Base-by-base conservation (phyloP, 2,797 vertebrate genomes). In the Notolepis coatsorum region DNA sequence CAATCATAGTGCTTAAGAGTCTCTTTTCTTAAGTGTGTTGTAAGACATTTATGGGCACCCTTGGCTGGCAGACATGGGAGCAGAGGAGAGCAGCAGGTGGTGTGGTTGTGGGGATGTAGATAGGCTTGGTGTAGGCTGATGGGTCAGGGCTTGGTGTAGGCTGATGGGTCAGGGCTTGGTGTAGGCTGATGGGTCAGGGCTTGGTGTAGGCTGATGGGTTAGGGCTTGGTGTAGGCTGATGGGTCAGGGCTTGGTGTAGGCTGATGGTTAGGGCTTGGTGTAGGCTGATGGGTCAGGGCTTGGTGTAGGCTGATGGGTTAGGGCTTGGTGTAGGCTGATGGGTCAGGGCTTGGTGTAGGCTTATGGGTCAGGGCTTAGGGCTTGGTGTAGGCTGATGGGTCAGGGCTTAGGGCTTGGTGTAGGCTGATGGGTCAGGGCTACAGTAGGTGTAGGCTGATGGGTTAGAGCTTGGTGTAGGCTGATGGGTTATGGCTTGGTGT, bases 41-140 rank as follows among this genome's bases (percentile, higher is more conserved):
- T 84, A 77, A 87, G 84, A 86, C 68, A 25, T 70, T 41, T 39
- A 47, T 57, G 51, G 38, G 58, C 15, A 59, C 68, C 62, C 63
- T 46, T 59, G 71, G 67, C 81, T 54, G 68, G 68, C 63, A 73
- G 81, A 70, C 57, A 43, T 5, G 23, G 48, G 57, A 51, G 80
- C 68, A 61, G 68, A 43, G 59, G 37, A 65, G 66, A 70, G 78
- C 73, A 27, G 42, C 58, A 67, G 85, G 79, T 73, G 79, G 75
- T 82, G 79, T 78, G 68, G 73, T 68, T 65, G 75, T 70, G 64
- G 53, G 46, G 1, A 61, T 2, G 27, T 7, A 41, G 27, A n/a
- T n/a, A 52, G 75, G 75, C 30, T 61, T 62, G 54, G 54, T 39
- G 18, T 43, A 18, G 9, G 41, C 21, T 15, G 28, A 50, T 61